Evolutionary conservation across 2,888 invertebrate species (phyloP).

Genomic region (Myopa testacea): DNA sequence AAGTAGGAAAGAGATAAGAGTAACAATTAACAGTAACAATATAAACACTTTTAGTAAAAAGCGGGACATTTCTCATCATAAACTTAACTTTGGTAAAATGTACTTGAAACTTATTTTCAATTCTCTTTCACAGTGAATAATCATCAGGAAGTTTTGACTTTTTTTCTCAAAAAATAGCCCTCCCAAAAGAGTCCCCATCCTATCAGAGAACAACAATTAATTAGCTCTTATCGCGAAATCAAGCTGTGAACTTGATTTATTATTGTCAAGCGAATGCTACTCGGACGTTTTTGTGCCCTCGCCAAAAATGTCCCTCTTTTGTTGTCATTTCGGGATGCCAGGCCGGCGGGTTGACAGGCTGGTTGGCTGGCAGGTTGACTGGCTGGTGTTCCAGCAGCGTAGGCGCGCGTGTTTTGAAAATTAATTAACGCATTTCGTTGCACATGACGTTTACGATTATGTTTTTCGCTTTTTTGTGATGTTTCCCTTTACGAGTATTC

Average conservation of each 20-base stretch:
- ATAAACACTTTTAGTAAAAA: too few species aligned
- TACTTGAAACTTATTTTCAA: too few species aligned
- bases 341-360: neutral
- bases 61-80: too few species aligned
- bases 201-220: slow-evolving; percentile 44
- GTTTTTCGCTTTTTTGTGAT: neutral
- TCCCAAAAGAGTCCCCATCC: neutral
- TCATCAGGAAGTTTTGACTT: too few species aligned
- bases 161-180: too few species aligned
- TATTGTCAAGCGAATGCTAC: slow-evolving; percentile 38
- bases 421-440: slow-evolving; percentile 50
- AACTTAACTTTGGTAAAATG: too few species aligned
- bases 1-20: too few species aligned
- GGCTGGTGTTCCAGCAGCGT: slow-evolving; percentile 37
- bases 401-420: slow-evolving; percentile 52
- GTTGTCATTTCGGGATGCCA: neutral
- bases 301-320: slow-evolving; percentile 10
- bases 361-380: neutral
- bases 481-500: neutral
- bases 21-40: too few species aligned
- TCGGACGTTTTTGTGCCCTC: slow-evolving; percentile 3
- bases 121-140: too few species aligned
- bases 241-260: slow-evolving; percentile 54
- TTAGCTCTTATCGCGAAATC: slow-evolving; percentile 50
- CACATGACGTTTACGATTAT: slow-evolving; percentile 43